phyloP scores from a whole-genome alignment of 1,140 invertebrate species.

The Neodiprion virginianus region DNA sequence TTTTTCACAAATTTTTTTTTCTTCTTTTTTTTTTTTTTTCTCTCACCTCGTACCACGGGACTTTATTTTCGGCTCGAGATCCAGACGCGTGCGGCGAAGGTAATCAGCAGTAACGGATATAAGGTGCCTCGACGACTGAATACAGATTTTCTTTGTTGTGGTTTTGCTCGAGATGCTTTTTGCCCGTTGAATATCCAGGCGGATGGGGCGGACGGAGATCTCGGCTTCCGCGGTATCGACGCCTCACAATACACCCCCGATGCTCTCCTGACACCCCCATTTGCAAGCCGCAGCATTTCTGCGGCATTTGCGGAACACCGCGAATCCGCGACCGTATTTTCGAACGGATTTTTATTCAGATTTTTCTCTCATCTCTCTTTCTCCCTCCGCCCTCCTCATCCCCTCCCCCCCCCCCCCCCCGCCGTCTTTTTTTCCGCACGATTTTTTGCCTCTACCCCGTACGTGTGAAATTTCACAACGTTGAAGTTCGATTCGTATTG shows the following conservation, averaged over 20 bases:
- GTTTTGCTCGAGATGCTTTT: conserved; percentile 26
- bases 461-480: too few species aligned
- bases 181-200: conserved; percentile 9
- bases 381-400: background rate
- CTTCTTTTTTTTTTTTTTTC: background rate
- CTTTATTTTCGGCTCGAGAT: too few species aligned
- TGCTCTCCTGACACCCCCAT: conserved; percentile 54
- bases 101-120: conserved; percentile 42
- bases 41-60: too few species aligned
- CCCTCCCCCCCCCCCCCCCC: too few species aligned
- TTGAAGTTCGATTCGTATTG: too few species aligned
- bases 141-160: conserved; percentile 35
- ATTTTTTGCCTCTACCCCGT: too few species aligned
- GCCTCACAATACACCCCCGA: conserved; percentile 51
- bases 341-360: conserved; percentile 48
- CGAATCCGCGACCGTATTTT: conserved; percentile 27
- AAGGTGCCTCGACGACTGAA: conserved; percentile 36
- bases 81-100: conserved; percentile 21
- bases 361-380: conserved; percentile 5
- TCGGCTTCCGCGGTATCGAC: conserved; percentile 54
- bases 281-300: conserved; percentile 26
- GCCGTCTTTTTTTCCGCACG: too few species aligned
- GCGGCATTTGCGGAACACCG: conserved; percentile 16
- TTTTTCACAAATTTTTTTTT: background rate
- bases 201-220: conserved; percentile 35